Evolutionary conservation across 2,113 vertebrate species (phyloP).

Genomic region (Silurus meridionalis): DNA sequence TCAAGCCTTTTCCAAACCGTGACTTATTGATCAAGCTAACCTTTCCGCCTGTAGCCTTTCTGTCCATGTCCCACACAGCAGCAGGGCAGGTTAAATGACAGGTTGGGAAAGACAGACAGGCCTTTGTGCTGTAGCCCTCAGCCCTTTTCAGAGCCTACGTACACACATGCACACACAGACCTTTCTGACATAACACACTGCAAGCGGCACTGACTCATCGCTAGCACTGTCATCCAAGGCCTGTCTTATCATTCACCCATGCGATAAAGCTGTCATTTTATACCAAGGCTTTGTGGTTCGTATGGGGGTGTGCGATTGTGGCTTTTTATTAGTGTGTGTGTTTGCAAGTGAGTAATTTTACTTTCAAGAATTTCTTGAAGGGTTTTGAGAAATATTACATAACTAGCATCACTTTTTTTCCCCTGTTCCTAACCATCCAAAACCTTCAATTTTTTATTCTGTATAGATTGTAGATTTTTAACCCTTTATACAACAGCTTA

Average conservation of each 20-base stretch:
- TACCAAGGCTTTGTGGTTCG: constrained; percentile 34
- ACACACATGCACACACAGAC: constrained; percentile 23
- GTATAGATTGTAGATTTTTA: too few species aligned
- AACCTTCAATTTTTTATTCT: too few species aligned
- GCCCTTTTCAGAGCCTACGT: constrained; percentile 62
- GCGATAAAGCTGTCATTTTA: constrained; percentile 28
- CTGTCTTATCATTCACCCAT: constrained; percentile 35
- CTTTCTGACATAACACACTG: constrained; percentile 29
- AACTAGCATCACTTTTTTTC: too few species aligned
- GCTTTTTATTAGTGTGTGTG: background rate
- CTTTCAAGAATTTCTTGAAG: background rate
- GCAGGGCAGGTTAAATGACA: constrained; percentile 73
- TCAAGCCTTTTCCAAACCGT: constrained; percentile 60
- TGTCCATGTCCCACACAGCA: constrained; percentile 62
- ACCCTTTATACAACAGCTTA: too few species aligned
- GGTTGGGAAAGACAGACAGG: constrained; percentile 66
- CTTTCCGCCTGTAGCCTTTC: constrained; percentile 62
- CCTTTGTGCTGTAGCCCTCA: constrained; percentile 68
- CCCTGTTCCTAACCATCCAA: too few species aligned
- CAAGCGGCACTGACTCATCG: constrained; percentile 36
- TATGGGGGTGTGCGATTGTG: background rate
- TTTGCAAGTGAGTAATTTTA: background rate
- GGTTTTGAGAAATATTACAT: background rate
- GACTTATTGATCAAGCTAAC: constrained; percentile 70
- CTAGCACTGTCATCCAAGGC: constrained; percentile 18